A percentile compares a stretch with the other conserved stretches of the same genome.
Evolutionary conservation across 2,888 invertebrate genomes (phyloP).

Genomic region (Nomada ruficornis): DNA sequence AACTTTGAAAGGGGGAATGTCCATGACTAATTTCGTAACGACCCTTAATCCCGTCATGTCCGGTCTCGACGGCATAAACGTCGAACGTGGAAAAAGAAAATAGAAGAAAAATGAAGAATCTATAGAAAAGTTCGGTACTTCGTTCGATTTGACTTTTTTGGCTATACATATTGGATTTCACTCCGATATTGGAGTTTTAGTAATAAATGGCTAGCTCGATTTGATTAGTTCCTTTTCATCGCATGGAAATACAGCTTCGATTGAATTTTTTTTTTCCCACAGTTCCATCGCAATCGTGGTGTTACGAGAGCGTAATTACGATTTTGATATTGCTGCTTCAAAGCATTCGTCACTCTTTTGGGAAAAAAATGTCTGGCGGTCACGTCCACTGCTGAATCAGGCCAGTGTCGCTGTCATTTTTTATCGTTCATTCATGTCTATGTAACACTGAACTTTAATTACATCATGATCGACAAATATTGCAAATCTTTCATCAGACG

Average conservation of each 20-base stretch:
- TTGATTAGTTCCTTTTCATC: conserved; percentile 6
- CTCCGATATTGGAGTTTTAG: conserved; percentile 32
- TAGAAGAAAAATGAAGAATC: neutral
- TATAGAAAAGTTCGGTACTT: neutral
- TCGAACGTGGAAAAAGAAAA: neutral
- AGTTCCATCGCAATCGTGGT: conserved; percentile 9
- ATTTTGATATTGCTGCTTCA: neutral
- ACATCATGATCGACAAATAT: conserved; percentile 54
- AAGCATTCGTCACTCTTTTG: neutral
- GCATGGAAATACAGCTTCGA: neutral
- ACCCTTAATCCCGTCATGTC: neutral
- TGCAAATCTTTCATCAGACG: conserved; percentile 26
- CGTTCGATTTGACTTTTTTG: conserved; percentile 25
- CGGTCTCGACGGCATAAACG: neutral
- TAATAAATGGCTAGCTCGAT: conserved; percentile 26
- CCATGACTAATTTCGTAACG: neutral
- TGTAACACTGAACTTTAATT: conserved; percentile 38
- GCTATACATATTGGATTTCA: conserved; percentile 28
- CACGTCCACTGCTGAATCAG: neutral
- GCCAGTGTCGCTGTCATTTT: conserved; percentile 47
- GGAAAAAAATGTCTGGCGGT: neutral
- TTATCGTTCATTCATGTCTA: conserved; percentile 47
- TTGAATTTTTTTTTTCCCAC: conserved; percentile 13
- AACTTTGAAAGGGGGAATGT: no score
- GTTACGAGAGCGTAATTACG: conserved; percentile 24